A percentile compares a stretch with the other conserved stretches of the same genome.
phyloP scores from a whole-genome alignment of 2,888 invertebrate genomes.

The Acronicta aceris region DNA sequence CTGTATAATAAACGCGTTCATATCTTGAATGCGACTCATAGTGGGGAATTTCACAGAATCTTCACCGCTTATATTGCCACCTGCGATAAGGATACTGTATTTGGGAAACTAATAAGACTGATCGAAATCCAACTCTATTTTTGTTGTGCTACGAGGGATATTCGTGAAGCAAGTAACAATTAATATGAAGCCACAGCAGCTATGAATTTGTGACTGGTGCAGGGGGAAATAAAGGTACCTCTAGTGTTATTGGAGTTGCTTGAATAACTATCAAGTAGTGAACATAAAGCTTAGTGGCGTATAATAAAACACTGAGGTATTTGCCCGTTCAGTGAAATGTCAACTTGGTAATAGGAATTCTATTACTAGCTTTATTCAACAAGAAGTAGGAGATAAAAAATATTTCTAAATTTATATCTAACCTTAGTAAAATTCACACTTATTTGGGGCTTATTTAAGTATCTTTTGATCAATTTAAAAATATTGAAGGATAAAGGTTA shows the following conservation, averaged over 20 bases:
- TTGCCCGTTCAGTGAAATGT: constrained; percentile 32
- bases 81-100: constrained; percentile 74
- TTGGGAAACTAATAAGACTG: constrained; percentile 52
- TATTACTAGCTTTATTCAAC: constrained; percentile 1
- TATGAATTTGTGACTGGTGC: constrained; percentile 71
- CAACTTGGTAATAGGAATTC: constrained; percentile 21
- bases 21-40: constrained; percentile 58
- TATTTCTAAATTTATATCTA: no score
- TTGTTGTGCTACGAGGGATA: constrained; percentile 34
- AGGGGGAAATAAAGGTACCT: constrained; percentile 62
- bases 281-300: constrained; percentile 28
- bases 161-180: constrained; percentile 50
- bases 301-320: constrained; percentile 33
- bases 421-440: no score
- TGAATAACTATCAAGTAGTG: constrained; percentile 36
- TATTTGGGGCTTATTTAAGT: no score
- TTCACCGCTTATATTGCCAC: constrained; percentile 71
- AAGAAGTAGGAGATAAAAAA: no score
- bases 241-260: constrained; percentile 64
- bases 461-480: no score
- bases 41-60: constrained; percentile 72
- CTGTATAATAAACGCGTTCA: constrained; percentile 66
- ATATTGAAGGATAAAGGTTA: no score
- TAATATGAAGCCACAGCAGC: constrained; percentile 65
- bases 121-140: constrained; percentile 56